These are phyloP conservation scores for Machaerirhynchus nigripectus DNA, from an alignment of 2,113 vertebrate species.

Conservation along the genomic window DNA sequence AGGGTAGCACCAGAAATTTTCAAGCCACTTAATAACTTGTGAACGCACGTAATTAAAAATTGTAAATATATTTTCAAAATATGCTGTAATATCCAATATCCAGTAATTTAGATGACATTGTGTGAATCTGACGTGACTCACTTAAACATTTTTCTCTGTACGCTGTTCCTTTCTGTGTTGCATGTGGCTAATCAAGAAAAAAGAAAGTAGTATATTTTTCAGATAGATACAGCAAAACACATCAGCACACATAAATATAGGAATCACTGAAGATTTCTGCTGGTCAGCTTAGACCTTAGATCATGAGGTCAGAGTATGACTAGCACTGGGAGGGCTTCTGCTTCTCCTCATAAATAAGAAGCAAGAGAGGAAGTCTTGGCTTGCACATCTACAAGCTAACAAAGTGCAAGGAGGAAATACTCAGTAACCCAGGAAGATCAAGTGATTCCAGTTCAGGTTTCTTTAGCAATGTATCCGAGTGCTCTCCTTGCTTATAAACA, in stretches of 20 bases:
- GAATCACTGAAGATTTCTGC: background rate
- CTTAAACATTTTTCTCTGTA: background rate
- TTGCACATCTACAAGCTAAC: background rate
- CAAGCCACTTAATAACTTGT: background rate
- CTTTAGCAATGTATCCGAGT: background rate
- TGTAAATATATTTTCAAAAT: background rate
- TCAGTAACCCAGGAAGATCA: background rate
- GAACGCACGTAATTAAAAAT: background rate
- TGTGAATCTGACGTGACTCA: background rate
- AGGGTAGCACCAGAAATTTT: background rate
- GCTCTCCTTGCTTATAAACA: background rate
- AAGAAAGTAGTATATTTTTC: background rate
- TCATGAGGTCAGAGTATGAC: background rate
- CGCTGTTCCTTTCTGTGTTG: background rate
- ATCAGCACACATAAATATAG: background rate
- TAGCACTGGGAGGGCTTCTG: background rate
- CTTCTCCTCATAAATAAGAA: background rate
- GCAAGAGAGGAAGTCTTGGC: background rate
- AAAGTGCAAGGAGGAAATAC: background rate
- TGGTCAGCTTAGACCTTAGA: background rate
- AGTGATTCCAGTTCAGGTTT: background rate
- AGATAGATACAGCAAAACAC: background rate
- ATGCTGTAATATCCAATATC: background rate
- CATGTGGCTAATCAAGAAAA: background rate
- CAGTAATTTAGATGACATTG: background rate